Percentiles rank a stretch among this genome's conserved stretches.
phyloP scores from a whole-genome alignment of 2,888 invertebrate species.

The Drosophila neutralis region DNA sequence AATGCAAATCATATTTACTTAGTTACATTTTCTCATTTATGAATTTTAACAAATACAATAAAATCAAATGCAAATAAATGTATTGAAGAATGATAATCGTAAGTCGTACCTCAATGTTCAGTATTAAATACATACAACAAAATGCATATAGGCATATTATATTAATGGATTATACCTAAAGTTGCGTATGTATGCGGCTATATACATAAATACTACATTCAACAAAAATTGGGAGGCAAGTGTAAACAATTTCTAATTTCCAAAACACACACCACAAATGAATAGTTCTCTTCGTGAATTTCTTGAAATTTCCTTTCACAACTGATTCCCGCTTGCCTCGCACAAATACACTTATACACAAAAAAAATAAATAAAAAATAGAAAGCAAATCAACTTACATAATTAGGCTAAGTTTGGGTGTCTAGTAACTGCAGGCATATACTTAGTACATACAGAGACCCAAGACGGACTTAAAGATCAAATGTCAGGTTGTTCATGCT shows the following conservation, averaged over 20 bases:
- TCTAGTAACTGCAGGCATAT: constrained; percentile 36
- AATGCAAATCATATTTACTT: constrained; percentile 34
- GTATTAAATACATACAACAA: constrained; percentile 53
- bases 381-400: constrained; percentile 4
- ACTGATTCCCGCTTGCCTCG: constrained; percentile 18
- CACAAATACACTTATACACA: constrained; percentile 11
- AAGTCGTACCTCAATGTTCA: constrained; percentile 79
- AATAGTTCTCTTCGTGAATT: neutral
- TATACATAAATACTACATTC: constrained; percentile 2
- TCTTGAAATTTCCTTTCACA: neutral
- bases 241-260: neutral
- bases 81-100: constrained; percentile 77
- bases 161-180: constrained; percentile 29
- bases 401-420: constrained; percentile 59
- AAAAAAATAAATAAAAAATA: neutral
- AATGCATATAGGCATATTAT: constrained; percentile 24
- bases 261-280: no score
- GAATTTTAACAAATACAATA: constrained; percentile 26
- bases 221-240: constrained; percentile 18
- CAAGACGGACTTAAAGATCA: constrained; percentile 55
- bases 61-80: constrained; percentile 48
- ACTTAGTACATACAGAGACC: constrained; percentile 37
- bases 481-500: constrained; percentile 61
- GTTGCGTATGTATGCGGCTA: constrained; percentile 7
- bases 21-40: constrained; percentile 12